Conservation (phyloP, 2,888 invertebrate species). For the Tubulanus polymorphus region DNA sequence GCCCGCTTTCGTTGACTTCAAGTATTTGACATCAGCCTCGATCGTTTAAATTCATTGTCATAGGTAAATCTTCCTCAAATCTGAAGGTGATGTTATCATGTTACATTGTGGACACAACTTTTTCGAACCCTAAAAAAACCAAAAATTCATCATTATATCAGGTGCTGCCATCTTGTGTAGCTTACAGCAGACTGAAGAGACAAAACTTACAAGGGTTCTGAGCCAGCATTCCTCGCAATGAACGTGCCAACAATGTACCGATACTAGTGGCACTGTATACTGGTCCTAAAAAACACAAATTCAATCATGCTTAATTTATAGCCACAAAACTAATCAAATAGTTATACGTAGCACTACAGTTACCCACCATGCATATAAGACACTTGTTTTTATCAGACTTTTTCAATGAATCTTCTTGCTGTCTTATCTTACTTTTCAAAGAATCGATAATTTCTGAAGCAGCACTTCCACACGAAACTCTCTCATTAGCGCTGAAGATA, state of each 20-base stretch:
- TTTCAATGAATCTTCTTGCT: constrained; percentile 24
- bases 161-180: too few species aligned
- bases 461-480: too few species aligned
- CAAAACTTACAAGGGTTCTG: constrained; percentile 62
- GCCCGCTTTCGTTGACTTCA: too few species aligned
- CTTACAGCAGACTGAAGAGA: too few species aligned
- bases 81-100: constrained; percentile 83
- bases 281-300: constrained; percentile 61
- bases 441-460: constrained; percentile 30
- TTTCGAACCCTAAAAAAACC: constrained; percentile 68
- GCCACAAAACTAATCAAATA: too few species aligned
- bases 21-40: too few species aligned
- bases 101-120: constrained; percentile 93
- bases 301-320: constrained; percentile 40
- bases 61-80: constrained; percentile 84
- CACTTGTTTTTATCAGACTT: constrained; percentile 68
- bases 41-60: too few species aligned
- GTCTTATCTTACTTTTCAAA: constrained; percentile 29
- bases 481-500: too few species aligned
- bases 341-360: background rate
- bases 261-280: constrained; percentile 81
- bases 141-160: constrained; percentile 1
- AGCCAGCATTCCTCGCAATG: constrained; percentile 85
- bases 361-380: constrained; percentile 77
- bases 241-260: constrained; percentile 95